phyloP scores from a whole-genome alignment of 1,140 invertebrate genomes.

The Epicauta chinensis region DNA sequence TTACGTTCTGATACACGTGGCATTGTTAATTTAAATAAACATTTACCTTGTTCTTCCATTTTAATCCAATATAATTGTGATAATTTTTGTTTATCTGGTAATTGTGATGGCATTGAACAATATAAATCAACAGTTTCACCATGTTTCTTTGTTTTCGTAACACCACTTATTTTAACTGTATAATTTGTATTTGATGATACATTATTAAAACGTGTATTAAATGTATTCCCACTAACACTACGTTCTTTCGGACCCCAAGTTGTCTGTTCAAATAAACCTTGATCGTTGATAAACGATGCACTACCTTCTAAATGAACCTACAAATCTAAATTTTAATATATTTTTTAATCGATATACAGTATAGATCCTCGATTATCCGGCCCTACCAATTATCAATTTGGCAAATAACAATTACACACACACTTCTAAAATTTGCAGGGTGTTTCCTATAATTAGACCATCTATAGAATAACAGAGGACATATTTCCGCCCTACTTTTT shows the following conservation, averaged over 20 bases:
- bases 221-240: conserved; percentile 49
- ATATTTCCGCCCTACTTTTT: too few species aligned
- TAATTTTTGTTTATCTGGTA: conserved; percentile 59
- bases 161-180: conserved; percentile 61
- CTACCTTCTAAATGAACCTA: conserved; percentile 54
- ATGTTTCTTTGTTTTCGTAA: conserved; percentile 61
- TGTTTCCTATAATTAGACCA: too few species aligned
- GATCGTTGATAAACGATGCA: conserved; percentile 54
- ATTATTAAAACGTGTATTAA: conserved; percentile 52
- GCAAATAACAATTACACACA: too few species aligned
- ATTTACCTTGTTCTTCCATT: conserved; percentile 57
- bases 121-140: conserved; percentile 54
- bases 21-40: conserved; percentile 63
- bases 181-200: conserved; percentile 75
- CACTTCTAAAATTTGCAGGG: too few species aligned
- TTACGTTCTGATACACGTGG: conserved; percentile 75
- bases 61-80: conserved; percentile 64
- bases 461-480: too few species aligned
- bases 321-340: conserved; percentile 29
- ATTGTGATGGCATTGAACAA: conserved; percentile 62
- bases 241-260: conserved; percentile 54
- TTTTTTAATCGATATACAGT: too few species aligned
- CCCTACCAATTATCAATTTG: too few species aligned
- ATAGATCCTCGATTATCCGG: too few species aligned
- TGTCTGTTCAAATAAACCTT: conserved; percentile 46